These are phyloP conservation scores for Loxodonta africana DNA, from an alignment of 2,113 vertebrate species.

Conservation along the genomic window DNA sequence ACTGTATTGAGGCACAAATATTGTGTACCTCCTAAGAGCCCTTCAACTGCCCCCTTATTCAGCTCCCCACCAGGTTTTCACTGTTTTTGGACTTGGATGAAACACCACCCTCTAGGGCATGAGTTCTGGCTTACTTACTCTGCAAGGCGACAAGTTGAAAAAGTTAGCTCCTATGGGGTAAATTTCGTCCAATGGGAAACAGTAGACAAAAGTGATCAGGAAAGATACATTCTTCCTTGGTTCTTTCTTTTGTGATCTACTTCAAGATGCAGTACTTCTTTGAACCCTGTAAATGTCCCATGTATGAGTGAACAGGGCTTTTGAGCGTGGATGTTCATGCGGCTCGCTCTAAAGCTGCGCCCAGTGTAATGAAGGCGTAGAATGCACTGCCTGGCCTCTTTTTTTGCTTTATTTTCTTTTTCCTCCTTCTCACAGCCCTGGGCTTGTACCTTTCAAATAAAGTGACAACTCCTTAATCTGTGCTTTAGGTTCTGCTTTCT, in stretches of 20 bases:
- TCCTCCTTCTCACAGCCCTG: not conserved
- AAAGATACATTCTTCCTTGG: not conserved
- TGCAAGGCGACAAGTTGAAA: not conserved
- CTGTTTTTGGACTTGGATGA: not conserved
- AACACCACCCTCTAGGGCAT: not conserved
- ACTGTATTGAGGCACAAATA: not conserved
- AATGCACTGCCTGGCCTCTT: not conserved
- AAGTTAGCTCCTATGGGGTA: not conserved
- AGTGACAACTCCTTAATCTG: not conserved
- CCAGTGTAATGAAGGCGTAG: accelerated
- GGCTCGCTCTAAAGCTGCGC: not conserved
- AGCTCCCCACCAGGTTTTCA: not conserved
- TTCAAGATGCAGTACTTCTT: not conserved
- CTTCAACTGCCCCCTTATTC: not conserved
- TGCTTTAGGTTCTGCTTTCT: not conserved
- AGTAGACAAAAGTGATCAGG: not conserved
- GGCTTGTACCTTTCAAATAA: not conserved
- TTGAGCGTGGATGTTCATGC: not conserved
- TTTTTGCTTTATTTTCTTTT: not conserved
- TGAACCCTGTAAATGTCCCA: accelerated
- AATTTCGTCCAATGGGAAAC: constrained; percentile 21
- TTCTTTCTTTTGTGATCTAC: not conserved
- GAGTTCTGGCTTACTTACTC: not conserved
- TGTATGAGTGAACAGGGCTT: accelerated
- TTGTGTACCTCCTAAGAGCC: not conserved